phyloP scores from a whole-genome alignment of 2,888 invertebrate genomes.

The Loripinus fragilis region DNA sequence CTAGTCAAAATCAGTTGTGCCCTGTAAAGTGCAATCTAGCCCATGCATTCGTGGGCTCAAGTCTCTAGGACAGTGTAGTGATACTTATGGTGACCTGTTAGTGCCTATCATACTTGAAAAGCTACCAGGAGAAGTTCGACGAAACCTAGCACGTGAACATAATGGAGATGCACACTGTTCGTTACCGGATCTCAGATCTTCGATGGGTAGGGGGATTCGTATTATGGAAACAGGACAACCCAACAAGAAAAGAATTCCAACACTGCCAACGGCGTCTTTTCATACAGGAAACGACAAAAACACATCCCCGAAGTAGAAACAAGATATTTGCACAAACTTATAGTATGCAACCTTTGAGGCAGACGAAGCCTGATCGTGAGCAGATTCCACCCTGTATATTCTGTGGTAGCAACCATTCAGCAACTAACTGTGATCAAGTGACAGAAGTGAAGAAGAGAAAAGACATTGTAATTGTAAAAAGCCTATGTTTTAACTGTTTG shows the following conservation, averaged over 20 bases:
- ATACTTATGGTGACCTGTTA: background rate
- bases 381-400: background rate
- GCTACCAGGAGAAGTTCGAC: background rate
- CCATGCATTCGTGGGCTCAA: background rate
- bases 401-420: background rate
- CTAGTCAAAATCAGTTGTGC: too few species aligned
- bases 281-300: background rate
- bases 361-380: background rate
- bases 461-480: conserved; percentile 6
- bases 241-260: too few species aligned
- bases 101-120: background rate
- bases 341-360: background rate
- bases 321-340: background rate
- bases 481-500: background rate
- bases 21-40: too few species aligned
- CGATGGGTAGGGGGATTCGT: background rate
- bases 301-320: background rate
- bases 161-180: background rate
- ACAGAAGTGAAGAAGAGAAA: background rate
- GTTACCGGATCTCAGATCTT: background rate
- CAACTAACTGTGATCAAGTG: background rate
- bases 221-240: background rate
- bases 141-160: background rate
- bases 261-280: background rate
- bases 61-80: background rate